phyloP scores from a whole-genome alignment of 2,113 vertebrate genomes.

The Sylvia atricapilla region DNA sequence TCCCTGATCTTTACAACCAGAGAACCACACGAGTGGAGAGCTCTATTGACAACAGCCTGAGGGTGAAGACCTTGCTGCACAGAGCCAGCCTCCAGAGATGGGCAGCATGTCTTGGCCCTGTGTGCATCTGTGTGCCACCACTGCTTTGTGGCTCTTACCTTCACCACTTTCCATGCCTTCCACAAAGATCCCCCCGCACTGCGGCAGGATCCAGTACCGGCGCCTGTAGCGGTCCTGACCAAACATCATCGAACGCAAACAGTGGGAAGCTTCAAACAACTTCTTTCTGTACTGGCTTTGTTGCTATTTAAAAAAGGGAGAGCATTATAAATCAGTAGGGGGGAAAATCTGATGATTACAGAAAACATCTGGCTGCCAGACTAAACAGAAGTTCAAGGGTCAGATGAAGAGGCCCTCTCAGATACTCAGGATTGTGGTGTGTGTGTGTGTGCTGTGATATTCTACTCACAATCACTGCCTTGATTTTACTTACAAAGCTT shows the following conservation, averaged over 20 bases:
- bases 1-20: not conserved
- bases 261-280: conserved; percentile 89
- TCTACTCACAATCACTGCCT: not conserved
- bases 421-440: rapidly evolving
- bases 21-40: not conserved
- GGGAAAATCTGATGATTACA: rapidly evolving
- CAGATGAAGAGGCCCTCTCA: not conserved
- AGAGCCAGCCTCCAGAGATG: not conserved
- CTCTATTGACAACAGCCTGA: not conserved
- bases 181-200: conserved; percentile 90
- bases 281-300: conserved; percentile 91
- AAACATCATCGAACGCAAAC: conserved; percentile 88
- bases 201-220: conserved; percentile 92
- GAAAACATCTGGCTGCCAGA: not conserved
- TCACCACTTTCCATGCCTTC: conserved; percentile 91
- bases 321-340: not conserved
- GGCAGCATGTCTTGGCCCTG: not conserved
- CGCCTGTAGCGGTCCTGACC: conserved; percentile 93
- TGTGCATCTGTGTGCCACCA: not conserved
- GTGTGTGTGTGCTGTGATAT: not conserved
- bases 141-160: conserved; percentile 69
- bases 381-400: not conserved
- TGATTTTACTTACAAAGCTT: not conserved
- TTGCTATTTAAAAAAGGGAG: conserved; percentile 77
- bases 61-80: not conserved